Conservation (phyloP, 2,888 invertebrate species). For the Limnephilus marmoratus region DNA sequence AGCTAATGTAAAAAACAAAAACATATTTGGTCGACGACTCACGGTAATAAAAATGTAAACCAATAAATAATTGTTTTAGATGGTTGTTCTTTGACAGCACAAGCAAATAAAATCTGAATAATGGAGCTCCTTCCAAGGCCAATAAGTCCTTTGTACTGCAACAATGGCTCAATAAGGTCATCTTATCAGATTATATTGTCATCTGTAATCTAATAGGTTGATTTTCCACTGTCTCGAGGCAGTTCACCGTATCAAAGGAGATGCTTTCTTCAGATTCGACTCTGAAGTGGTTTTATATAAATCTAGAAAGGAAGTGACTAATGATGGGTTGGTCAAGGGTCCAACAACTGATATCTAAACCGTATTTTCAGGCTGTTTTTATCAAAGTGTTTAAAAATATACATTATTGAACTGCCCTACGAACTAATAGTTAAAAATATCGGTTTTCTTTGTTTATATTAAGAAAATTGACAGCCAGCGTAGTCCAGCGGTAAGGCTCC, state of each 20-base stretch:
- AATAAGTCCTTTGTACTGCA: background rate
- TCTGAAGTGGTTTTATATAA: background rate
- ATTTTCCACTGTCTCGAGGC: background rate
- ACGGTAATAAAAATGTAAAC: background rate
- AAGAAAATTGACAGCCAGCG: no score
- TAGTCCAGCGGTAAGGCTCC: no score
- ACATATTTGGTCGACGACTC: no score
- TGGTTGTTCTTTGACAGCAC: background rate
- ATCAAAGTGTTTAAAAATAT: background rate
- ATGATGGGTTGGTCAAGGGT: background rate
- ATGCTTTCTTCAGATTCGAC: background rate
- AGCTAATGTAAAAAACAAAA: no score
- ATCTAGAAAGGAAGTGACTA: background rate
- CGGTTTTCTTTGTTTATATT: no score
- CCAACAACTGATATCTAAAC: background rate
- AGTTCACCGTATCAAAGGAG: slow-evolving; percentile 19
- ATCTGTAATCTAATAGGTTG: background rate
- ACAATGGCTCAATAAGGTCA: background rate
- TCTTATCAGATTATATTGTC: background rate
- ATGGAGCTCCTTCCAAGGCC: background rate
- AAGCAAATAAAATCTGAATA: background rate
- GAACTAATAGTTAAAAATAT: no score
- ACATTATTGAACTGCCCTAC: no score
- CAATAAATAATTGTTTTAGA: background rate
- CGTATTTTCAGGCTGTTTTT: background rate